Evolutionary conservation across 2,888 invertebrate species (phyloP).

Genomic region (Nyleta sp.): DNA sequence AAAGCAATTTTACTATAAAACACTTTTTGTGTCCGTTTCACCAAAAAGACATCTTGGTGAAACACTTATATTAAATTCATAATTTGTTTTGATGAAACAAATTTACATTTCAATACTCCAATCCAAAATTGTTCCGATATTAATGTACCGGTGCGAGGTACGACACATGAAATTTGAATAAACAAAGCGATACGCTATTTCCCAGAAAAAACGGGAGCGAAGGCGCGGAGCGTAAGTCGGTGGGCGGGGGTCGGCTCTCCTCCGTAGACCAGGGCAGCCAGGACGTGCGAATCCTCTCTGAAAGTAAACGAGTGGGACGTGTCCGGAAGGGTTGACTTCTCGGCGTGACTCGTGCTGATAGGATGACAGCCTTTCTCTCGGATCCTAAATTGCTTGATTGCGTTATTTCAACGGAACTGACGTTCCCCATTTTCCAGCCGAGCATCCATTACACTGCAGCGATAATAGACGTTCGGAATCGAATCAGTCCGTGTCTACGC

Average conservation of each 20-base stretch:
- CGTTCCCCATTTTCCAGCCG: conserved; percentile 64
- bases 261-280: conserved; percentile 14
- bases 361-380: conserved; percentile 65
- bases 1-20: no score
- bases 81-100: no score
- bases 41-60: no score
- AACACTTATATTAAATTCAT: no score
- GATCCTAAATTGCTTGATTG: conserved; percentile 72
- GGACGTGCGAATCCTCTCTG: conserved; percentile 50
- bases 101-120: no score
- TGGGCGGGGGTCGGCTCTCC: background rate
- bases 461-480: conserved; percentile 64
- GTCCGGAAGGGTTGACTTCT: conserved; percentile 67
- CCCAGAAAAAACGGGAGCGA: background rate
- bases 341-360: conserved; percentile 64
- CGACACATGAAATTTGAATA: no score
- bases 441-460: conserved; percentile 64
- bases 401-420: conserved; percentile 65
- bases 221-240: no score
- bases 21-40: no score
- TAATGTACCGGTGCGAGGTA: no score
- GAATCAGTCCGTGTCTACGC: conserved; percentile 58
- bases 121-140: no score
- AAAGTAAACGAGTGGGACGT: conserved; percentile 66
- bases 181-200: conserved; percentile 1